Conservation (phyloP, 2,797 vertebrate genomes). For the Girardinus metallicus region DNA sequence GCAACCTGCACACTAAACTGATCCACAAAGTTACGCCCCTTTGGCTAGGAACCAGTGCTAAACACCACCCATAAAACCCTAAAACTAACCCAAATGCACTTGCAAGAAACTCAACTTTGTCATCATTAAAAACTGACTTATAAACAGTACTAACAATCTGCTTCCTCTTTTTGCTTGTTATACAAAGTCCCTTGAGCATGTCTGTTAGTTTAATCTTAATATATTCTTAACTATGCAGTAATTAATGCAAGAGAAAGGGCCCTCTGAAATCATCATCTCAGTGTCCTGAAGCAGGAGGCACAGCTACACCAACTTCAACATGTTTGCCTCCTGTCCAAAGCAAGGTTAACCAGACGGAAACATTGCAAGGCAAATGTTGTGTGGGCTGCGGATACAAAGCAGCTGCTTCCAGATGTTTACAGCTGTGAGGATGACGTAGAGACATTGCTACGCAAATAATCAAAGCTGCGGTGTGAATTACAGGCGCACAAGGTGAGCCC, state of each 20-base stretch:
- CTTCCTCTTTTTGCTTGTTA: conserved; percentile 67
- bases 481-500: neutral
- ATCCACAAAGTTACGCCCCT: conserved; percentile 7
- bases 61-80: conserved; percentile 26
- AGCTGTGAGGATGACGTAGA: conserved; percentile 33
- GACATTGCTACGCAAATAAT: conserved; percentile 7
- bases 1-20: conserved; percentile 8
- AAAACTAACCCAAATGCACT: conserved; percentile 43
- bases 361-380: conserved; percentile 65
- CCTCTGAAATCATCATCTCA: conserved; percentile 74
- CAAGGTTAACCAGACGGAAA: conserved; percentile 72
- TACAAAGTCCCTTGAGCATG: conserved; percentile 69
- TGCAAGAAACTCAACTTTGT: conserved; percentile 32
- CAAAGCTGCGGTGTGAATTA: neutral
- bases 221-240: conserved; percentile 82
- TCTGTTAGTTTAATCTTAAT: conserved; percentile 79
- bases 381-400: conserved; percentile 61
- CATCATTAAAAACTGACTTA: conserved; percentile 55
- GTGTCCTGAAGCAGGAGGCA: conserved; percentile 75
- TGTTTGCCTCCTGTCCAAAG: conserved; percentile 74
- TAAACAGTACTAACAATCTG: conserved; percentile 58
- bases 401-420: conserved; percentile 58
- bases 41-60: conserved; percentile 9
- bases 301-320: conserved; percentile 79
- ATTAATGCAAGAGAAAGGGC: conserved; percentile 78